A percentile compares a stretch with the other conserved stretches of the same genome.
These are phyloP conservation scores for Callyntrura sp. DNA, from an alignment of 2,888 invertebrate genomes.

Conservation along the genomic window DNA sequence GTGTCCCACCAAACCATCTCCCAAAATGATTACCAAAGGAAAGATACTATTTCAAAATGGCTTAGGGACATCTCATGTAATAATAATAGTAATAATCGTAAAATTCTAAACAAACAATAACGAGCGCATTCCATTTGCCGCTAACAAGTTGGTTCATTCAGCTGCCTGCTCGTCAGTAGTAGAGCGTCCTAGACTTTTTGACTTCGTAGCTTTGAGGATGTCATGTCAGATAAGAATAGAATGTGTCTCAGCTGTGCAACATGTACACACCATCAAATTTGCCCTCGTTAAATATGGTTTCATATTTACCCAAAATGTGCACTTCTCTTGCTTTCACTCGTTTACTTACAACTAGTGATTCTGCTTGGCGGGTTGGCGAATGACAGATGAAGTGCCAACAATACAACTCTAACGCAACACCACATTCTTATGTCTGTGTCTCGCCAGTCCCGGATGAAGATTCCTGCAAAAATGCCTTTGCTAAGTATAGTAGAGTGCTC, in stretches of 20 bases:
- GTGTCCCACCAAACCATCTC: not conserved
- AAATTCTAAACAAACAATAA: too few relatives aligned
- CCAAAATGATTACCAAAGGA: constrained; percentile 43
- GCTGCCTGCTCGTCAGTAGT: too few relatives aligned
- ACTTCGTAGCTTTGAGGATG: not conserved
- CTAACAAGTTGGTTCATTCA: too few relatives aligned
- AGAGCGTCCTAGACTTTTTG: too few relatives aligned
- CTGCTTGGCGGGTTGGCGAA: not conserved
- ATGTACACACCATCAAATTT: not conserved
- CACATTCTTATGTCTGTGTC: not conserved
- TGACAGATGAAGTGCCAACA: constrained; percentile 19
- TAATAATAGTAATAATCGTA: too few relatives aligned
- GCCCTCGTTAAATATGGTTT: not conserved
- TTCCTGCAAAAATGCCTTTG: too few relatives aligned
- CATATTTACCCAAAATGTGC: too few relatives aligned
- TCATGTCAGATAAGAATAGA: not conserved
- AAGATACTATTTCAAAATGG: too few relatives aligned
- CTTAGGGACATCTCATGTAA: too few relatives aligned
- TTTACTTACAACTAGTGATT: not conserved
- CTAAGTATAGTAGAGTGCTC: too few relatives aligned
- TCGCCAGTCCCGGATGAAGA: constrained; percentile 17
- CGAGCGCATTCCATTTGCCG: too few relatives aligned
- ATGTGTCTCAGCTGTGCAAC: constrained; percentile 6
- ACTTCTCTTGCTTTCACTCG: not conserved
- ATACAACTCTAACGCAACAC: not conserved